Percentiles rank a stretch among this genome's conserved stretches.
phyloP scores from a whole-genome alignment of 2,888 invertebrate species.

The Amiota mariae region DNA sequence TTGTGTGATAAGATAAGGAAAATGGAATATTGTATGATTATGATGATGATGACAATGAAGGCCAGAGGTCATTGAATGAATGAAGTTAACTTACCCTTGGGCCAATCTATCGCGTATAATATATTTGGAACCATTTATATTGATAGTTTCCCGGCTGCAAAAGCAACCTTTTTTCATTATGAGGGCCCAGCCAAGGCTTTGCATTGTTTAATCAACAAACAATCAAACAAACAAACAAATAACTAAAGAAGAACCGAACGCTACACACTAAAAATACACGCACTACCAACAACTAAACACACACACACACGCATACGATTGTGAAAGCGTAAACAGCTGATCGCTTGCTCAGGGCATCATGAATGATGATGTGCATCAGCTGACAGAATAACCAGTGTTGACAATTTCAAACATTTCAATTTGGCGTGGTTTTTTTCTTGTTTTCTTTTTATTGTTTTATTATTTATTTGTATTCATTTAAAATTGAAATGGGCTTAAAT shows the following conservation, averaged over 20 bases:
- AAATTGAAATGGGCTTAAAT: conserved; percentile 11
- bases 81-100: conserved; percentile 77
- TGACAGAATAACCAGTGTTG: neutral
- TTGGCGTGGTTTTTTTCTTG: conserved; percentile 13
- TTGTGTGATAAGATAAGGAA: conserved; percentile 43
- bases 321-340: no score
- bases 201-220: conserved; percentile 74
- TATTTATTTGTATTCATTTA: conserved; percentile 35
- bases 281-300: conserved; percentile 34
- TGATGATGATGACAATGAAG: neutral
- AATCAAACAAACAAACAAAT: neutral
- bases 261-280: neutral
- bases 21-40: conserved; percentile 3
- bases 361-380: no score
- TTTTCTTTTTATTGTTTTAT: no score
- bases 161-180: conserved; percentile 84
- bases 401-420: conserved; percentile 10
- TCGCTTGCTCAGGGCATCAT: no score
- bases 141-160: conserved; percentile 82
- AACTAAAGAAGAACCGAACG: neutral
- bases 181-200: conserved; percentile 80
- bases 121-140: conserved; percentile 82
- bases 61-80: neutral
- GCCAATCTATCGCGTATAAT: conserved; percentile 81
- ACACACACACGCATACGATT: conserved; percentile 21